Evolutionary conservation across 2,113 vertebrate species (phyloP).

Genomic region (Brienomyrus longianalis): DNA sequence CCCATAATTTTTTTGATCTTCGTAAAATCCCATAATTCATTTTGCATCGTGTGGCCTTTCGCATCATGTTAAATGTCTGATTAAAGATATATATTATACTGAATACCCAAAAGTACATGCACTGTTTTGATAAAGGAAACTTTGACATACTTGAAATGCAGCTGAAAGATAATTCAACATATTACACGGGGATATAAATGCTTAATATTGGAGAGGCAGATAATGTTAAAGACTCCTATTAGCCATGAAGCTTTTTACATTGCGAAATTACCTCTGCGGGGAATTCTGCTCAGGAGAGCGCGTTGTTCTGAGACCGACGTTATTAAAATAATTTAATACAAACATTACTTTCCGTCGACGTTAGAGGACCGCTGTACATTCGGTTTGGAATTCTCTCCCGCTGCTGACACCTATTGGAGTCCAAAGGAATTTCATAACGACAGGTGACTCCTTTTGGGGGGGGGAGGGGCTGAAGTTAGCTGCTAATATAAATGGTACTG

Average conservation of each 20-base stretch:
- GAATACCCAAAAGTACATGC: background rate
- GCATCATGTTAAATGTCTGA: background rate
- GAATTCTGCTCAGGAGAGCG: conserved; percentile 12
- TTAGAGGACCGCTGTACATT: background rate
- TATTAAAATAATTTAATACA: conserved; percentile 16
- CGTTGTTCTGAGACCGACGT: conserved; percentile 13
- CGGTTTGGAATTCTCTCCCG: conserved; percentile 6
- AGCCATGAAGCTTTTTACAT: conserved; percentile 1
- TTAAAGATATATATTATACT: background rate
- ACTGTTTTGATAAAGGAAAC: background rate
- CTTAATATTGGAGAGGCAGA: conserved; percentile 1
- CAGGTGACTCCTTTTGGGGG: background rate
- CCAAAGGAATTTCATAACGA: conserved; percentile 18
- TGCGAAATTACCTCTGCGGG: conserved; percentile 8
- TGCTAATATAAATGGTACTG: background rate
- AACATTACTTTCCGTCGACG: background rate
- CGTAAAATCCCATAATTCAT: background rate
- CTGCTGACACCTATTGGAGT: conserved; percentile 38
- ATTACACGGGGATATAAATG: background rate
- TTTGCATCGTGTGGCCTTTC: background rate
- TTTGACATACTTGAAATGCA: background rate
- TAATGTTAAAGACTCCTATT: conserved; percentile 9
- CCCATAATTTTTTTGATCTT: background rate
- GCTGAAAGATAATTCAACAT: background rate
- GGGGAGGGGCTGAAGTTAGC: background rate